Evolutionary conservation across 2,888 invertebrate species (phyloP), one percentile per base, ranked within the genome.

Genomic region (Melieria crassipennis): DNA sequence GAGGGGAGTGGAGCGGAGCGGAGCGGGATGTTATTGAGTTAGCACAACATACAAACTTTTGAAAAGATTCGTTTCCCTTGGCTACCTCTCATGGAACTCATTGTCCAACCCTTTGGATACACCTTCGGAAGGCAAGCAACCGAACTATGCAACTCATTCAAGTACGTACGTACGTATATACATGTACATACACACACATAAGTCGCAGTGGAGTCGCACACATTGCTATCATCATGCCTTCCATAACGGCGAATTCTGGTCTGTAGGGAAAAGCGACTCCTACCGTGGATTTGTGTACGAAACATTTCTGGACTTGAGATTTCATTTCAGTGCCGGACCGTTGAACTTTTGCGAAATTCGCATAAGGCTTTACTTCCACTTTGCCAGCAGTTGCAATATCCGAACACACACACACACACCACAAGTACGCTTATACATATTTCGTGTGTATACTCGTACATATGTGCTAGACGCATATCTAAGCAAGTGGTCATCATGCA

Each of bases 61-160:
- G 62, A 69, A 69, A 69, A 69, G 46, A 57, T 64, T 69, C 57
- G 63, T 64, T 69, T 57, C 63, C 69, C 62, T 57, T 69, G 57
- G 64, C 48, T 69, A 64, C 47, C 43, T 45, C 63, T 69, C 10
- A 46, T 30, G 46, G 55, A 69, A 62, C 30, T 47, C 30, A 47
- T 56, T 56, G 55, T 55, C 46, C 67, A 67, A 52, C 67, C 60
- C 60, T 60, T 67, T 67, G 3, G n/a, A 67, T 48, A 48, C 48
- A 16, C 50, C 50, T 67, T 67, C 30, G 30, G 30, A 30, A 30
- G 30, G 30, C 30, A 30, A 30, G 30, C 30, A 30, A 30, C 30
- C 30, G 30, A 30, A 30, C 30, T 30, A 30, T 30, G 30, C 30
- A 30, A 30, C 30, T 30, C 30, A 30, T 30, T 30, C 30, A 30